These are phyloP conservation scores for Rhadina sibilatrix DNA, from an alignment of 2,113 vertebrate genomes.

Conservation along the genomic window DNA sequence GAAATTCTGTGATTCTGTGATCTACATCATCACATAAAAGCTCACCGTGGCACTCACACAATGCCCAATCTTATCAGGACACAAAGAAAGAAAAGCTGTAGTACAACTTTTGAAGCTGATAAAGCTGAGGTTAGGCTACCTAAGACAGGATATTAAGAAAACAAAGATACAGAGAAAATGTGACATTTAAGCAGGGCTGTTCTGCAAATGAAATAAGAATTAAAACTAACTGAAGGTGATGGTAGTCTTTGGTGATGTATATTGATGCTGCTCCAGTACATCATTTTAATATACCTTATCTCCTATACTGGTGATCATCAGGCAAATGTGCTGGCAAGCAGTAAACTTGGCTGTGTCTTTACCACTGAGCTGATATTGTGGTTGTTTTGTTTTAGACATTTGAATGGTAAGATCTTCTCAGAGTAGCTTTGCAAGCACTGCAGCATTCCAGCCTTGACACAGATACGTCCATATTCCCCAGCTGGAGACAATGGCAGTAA, in stretches of 20 bases:
- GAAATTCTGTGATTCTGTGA: no score
- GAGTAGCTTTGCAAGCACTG: background rate
- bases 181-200: background rate
- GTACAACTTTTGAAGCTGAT: background rate
- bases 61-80: background rate
- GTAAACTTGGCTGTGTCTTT: background rate
- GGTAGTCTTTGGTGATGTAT: background rate
- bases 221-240: background rate
- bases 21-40: background rate
- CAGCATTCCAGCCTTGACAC: background rate
- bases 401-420: background rate
- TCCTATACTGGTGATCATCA: background rate
- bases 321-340: background rate
- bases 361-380: background rate
- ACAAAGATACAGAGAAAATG: background rate
- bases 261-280: background rate
- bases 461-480: background rate
- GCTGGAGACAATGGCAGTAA: background rate
- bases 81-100: background rate
- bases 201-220: background rate
- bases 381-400: background rate
- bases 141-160: background rate
- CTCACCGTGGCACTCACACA: fast-evolving
- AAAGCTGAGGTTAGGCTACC: background rate
- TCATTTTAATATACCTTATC: background rate